Evolutionary conservation across 2,888 invertebrate species (phyloP), one percentile per base, ranked within the genome.

Genomic region (Machimus rusticus): DNA sequence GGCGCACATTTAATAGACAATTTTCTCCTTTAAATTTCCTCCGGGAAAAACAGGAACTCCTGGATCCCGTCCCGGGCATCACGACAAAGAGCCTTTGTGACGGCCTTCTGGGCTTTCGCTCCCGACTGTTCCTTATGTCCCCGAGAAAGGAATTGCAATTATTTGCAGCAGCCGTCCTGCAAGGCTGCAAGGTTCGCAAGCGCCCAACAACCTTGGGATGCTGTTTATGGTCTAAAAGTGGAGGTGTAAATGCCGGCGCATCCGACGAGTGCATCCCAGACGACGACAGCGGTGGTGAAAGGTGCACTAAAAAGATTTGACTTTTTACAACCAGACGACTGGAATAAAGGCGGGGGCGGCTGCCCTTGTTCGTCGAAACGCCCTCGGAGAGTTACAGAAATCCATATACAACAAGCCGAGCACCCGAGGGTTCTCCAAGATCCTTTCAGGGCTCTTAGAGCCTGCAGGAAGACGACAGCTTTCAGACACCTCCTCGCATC

Each of bases 401-500:
- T 23, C 16, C 37, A 37, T 31, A 37, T 37, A 76, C 66, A 66
- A 76, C 37, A 9, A 76, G n/a, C 37, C n/a, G 34, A n/a, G n/a
- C n/a, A n/a, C n/a, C 43, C 51, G 19, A 43, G 19, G 37, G 23
- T 78, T 23, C 31, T 81, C 31, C 28, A 51, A 34, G 2, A 14
- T 55, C 81, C 31, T 46, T 81, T 81, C 43, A 31, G 19, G 43
- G n/a, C 43, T 19, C 46, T 46, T 28, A 19, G 55, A 5, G 1
- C 0, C 43, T 34, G 16, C 8, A 46, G 43, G 16, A 81, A 34
- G 81, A 81, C n/a, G 46, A 14, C 23, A 28, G 46, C 79, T 79
- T 79, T 79, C 81, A 81, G 81, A 81, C 81, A 81, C 81, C 81
- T 81, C 51, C 81, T 43, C 31, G 46, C 46, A 81, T 81, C 55